Conservation (phyloP, 1,140 invertebrate genomes). For the Diachasma alloeum region DNA sequence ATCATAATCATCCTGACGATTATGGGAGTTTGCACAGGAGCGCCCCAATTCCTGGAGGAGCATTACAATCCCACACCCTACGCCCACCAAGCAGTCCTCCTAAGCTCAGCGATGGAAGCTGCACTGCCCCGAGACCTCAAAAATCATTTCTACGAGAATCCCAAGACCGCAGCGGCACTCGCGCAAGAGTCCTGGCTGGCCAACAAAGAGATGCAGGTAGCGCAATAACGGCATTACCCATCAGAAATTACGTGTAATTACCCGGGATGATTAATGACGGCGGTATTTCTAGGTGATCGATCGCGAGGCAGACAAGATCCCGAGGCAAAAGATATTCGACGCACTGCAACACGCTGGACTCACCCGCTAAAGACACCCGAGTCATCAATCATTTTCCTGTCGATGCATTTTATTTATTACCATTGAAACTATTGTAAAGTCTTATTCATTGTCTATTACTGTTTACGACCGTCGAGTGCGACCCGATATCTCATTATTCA, state of each 20-base stretch:
- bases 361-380: constrained; percentile 43
- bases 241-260: neutral
- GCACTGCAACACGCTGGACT: constrained; percentile 77
- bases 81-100: constrained; percentile 69
- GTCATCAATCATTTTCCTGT: neutral
- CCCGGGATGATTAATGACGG: constrained; percentile 23
- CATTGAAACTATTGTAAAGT: neutral
- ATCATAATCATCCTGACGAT: constrained; percentile 34
- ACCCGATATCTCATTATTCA: neutral
- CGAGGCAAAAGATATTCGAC: constrained; percentile 76
- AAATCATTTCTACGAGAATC: constrained; percentile 82
- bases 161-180: constrained; percentile 72
- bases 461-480: neutral
- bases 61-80: constrained; percentile 34
- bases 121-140: constrained; percentile 69
- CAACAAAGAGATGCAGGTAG: constrained; percentile 73
- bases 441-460: neutral
- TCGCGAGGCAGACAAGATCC: constrained; percentile 81
- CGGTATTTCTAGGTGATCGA: constrained; percentile 67
- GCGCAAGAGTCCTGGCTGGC: constrained; percentile 80
- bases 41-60: constrained; percentile 45
- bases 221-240: neutral
- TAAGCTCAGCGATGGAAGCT: constrained; percentile 69
- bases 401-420: constrained; percentile 7
- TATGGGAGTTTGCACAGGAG: constrained; percentile 38